A percentile compares a stretch with the other conserved stretches of the same genome.
phyloP scores from a whole-genome alignment of 1,140 invertebrate species.

The Colletes gigas region DNA sequence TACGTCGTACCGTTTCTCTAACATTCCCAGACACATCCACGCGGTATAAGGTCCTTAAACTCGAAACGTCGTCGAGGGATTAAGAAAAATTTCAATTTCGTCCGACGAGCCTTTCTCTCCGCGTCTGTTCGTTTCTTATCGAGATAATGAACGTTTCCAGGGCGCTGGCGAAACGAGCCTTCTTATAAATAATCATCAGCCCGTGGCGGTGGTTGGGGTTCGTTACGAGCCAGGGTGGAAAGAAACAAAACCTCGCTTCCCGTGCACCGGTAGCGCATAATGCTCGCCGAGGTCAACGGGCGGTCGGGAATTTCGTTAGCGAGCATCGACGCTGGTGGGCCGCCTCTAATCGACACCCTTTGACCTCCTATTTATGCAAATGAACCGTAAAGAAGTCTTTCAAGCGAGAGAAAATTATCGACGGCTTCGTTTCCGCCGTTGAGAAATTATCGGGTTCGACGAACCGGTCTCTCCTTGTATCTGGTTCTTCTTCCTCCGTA shows the following conservation, averaged over 20 bases:
- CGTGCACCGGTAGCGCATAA: slow-evolving; percentile 5
- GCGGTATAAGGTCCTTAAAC: too few relatives aligned
- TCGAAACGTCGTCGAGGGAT: too few relatives aligned
- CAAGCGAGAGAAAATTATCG: slow-evolving; percentile 32
- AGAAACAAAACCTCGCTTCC: slow-evolving; percentile 2
- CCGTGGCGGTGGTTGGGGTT: background rate
- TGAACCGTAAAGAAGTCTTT: slow-evolving; percentile 23
- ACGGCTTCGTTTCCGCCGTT: slow-evolving; percentile 29
- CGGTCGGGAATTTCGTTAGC: slow-evolving; percentile 31
- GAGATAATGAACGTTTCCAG: background rate
- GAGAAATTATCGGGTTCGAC: slow-evolving; percentile 23
- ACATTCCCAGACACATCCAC: too few relatives aligned
- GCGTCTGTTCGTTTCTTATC: background rate
- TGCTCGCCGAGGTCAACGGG: background rate
- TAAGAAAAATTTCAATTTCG: too few relatives aligned
- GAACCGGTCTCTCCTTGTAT: background rate
- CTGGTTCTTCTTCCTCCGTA: background rate
- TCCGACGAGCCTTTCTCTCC: too few relatives aligned
- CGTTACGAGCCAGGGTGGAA: background rate
- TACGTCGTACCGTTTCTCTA: too few relatives aligned
- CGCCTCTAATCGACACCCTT: slow-evolving; percentile 38
- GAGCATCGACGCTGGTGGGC: slow-evolving; percentile 5
- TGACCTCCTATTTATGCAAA: slow-evolving; percentile 42
- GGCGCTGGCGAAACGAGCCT: background rate
- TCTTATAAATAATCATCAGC: slow-evolving; percentile 40